These are phyloP conservation scores for Marmota flaviventris DNA, from an alignment of 2,113 vertebrate species.

Conservation along the genomic window DNA sequence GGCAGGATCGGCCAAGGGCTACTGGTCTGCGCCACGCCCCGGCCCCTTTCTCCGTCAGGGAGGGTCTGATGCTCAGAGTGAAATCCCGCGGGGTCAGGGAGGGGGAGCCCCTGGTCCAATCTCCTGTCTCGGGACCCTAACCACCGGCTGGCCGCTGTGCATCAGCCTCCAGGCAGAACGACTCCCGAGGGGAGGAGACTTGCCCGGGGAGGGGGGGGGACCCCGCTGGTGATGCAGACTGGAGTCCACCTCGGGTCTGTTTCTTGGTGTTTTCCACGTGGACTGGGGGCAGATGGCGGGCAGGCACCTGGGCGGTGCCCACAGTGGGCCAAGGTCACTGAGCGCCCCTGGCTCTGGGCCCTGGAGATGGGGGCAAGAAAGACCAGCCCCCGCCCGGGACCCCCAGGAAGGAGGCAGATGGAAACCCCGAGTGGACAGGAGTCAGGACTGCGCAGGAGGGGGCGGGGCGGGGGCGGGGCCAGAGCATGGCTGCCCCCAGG, in stretches of 20 bases:
- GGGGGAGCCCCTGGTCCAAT: too few species aligned
- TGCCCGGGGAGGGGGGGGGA: too few species aligned
- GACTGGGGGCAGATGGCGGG: rapidly evolving
- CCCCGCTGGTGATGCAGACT: background rate
- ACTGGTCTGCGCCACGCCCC: rapidly evolving
- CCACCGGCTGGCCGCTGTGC: background rate
- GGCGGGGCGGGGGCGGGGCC: background rate
- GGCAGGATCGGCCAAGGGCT: background rate
- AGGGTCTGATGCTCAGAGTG: too few species aligned
- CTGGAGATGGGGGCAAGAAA: too few species aligned
- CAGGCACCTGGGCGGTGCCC: background rate
- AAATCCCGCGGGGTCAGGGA: background rate
- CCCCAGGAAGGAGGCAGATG: background rate
- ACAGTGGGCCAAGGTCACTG: background rate
- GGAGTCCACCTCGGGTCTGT: too few species aligned
- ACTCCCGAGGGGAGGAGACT: background rate
- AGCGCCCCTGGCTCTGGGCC: background rate
- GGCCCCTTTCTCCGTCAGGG: background rate
- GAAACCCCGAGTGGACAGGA: too few species aligned
- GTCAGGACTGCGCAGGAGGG: too few species aligned
- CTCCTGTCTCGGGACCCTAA: background rate
- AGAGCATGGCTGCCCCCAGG: too few species aligned
- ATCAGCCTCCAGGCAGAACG: background rate
- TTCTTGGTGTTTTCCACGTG: rapidly evolving
- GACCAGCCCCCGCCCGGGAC: rapidly evolving